phyloP scores from a whole-genome alignment of 1,140 invertebrate genomes.

The Saccostrea cuccullata region DNA sequence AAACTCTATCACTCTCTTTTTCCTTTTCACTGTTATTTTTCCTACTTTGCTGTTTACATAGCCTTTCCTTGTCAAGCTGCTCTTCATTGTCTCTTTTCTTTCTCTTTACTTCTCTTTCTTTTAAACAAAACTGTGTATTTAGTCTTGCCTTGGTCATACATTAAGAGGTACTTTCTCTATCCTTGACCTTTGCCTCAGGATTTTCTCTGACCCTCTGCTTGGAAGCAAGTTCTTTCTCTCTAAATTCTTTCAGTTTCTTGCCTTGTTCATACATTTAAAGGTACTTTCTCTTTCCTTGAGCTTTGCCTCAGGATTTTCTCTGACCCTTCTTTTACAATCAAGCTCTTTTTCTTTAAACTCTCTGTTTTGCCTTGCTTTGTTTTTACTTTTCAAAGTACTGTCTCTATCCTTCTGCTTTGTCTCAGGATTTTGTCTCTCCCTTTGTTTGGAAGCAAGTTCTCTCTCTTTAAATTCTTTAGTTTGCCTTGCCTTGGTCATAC shows the following conservation, averaged over 20 bases:
- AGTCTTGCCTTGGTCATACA: neutral
- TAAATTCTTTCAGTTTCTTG: neutral
- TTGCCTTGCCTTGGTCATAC: too few relatives aligned
- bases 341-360: neutral
- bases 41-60: conserved; percentile 7
- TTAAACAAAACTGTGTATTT: neutral
- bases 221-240: too few relatives aligned
- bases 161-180: neutral
- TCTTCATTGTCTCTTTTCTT: neutral
- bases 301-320: neutral
- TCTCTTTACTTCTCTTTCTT: conserved; percentile 37
- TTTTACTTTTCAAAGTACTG: neutral
- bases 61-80: neutral
- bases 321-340: too few relatives aligned
- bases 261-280: neutral
- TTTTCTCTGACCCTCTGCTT: too few relatives aligned
- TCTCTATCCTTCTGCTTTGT: neutral
- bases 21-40: neutral
- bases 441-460: too few relatives aligned
- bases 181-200: too few relatives aligned
- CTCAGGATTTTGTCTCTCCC: too few relatives aligned
- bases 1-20: neutral
- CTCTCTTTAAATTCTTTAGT: too few relatives aligned
- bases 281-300: neutral
- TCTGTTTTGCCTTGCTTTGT: conserved; percentile 14